phyloP scores from a whole-genome alignment of 2,888 invertebrate species.

The Hemaris fuciformis region DNA sequence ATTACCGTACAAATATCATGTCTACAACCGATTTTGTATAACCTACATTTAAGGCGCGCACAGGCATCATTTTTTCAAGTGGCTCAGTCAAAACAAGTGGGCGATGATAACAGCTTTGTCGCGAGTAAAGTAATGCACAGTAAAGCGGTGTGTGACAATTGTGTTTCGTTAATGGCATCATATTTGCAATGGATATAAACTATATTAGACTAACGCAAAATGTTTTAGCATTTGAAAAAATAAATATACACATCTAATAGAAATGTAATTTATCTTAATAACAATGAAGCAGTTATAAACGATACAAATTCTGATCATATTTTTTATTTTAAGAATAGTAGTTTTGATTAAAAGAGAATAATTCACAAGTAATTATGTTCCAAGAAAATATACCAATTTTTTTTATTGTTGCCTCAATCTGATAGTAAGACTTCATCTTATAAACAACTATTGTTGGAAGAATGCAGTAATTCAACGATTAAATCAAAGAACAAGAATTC shows the following conservation, averaged over 20 bases:
- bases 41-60: slow-evolving; percentile 19
- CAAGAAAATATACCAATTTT: neutral
- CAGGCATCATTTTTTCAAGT: slow-evolving; percentile 28
- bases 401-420: neutral
- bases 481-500: neutral
- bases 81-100: slow-evolving; percentile 35
- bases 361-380: no score
- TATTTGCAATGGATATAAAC: neutral
- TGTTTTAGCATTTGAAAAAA: no score
- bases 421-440: neutral
- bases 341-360: no score
- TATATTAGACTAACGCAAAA: no score
- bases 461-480: neutral
- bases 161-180: neutral
- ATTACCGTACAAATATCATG: slow-evolving; percentile 30
- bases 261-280: no score
- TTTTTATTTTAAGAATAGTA: neutral
- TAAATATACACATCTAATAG: no score
- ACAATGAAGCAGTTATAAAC: no score
- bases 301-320: neutral
- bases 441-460: neutral
- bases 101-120: neutral
- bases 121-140: neutral
- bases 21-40: slow-evolving; percentile 28
- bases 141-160: neutral